Conservation (phyloP, 2,888 invertebrate species). For the Andrena camellia region DNA sequence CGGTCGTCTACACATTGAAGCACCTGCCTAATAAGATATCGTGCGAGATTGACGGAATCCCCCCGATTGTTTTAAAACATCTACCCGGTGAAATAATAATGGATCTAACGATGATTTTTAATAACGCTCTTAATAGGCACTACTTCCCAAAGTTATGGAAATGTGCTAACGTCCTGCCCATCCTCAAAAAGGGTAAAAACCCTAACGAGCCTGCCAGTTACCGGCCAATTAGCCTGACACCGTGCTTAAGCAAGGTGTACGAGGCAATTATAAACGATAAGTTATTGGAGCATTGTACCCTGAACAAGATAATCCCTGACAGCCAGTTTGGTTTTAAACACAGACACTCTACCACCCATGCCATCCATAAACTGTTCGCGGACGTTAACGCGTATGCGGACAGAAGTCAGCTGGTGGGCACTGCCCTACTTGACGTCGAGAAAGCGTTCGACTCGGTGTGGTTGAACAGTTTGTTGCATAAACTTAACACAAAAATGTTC, state of each 20-base stretch:
- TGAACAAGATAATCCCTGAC: background rate
- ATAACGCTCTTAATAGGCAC: too few relatives aligned
- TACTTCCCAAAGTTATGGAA: slow-evolving; percentile 40
- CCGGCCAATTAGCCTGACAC: slow-evolving; percentile 38
- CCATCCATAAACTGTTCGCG: background rate
- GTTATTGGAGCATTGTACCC: background rate
- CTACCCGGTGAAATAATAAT: background rate
- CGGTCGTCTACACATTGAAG: background rate
- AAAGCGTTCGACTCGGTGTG: background rate
- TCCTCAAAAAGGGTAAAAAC: slow-evolving; percentile 37
- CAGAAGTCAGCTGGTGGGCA: background rate
- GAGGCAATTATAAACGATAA: background rate
- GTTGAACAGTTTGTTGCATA: background rate
- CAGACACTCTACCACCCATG: background rate
- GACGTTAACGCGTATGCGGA: background rate
- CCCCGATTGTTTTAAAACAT: background rate
- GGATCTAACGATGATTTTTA: background rate
- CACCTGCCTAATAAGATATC: background rate
- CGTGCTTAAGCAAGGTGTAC: background rate
- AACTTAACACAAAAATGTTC: background rate
- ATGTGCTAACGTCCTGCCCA: slow-evolving; percentile 45
- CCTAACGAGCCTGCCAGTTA: background rate
- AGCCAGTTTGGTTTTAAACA: background rate
- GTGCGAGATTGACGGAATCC: background rate
- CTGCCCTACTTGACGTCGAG: background rate